A percentile compares a stretch with the other conserved stretches of the same genome.
These are phyloP conservation scores for Prunella strophiata DNA, from an alignment of 2,797 vertebrate species.

Conservation along the genomic window DNA sequence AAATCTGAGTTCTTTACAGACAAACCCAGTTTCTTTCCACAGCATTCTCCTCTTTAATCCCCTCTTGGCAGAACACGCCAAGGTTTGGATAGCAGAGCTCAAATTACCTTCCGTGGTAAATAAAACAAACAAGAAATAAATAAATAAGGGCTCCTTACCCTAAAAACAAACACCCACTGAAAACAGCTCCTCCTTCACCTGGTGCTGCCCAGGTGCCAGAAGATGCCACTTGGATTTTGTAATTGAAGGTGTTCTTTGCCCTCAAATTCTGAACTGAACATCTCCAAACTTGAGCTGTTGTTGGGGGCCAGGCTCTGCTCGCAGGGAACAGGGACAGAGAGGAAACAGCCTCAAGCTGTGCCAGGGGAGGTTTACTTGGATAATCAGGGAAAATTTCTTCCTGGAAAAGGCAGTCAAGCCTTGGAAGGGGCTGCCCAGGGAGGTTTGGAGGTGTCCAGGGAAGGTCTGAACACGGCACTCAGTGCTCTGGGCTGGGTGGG, in stretches of 20 bases:
- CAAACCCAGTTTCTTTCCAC: constrained; percentile 71
- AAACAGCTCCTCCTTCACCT: constrained; percentile 16
- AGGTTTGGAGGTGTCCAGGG: too few species aligned
- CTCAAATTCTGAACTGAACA: not conserved
- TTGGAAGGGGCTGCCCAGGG: too few species aligned
- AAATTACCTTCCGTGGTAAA: constrained; percentile 76
- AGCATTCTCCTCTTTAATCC: constrained; percentile 74
- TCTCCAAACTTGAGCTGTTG: not conserved
- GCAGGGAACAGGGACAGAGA: not conserved
- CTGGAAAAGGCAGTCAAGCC: too few species aligned
- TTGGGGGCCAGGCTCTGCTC: not conserved
- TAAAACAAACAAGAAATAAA: constrained; percentile 72
- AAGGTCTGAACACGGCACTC: too few species aligned
- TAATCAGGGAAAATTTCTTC: too few species aligned
- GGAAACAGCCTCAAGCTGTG: not conserved
- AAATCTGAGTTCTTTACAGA: constrained; percentile 60
- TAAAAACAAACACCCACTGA: constrained; percentile 74
- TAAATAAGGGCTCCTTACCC: constrained; percentile 68
- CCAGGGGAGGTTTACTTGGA: too few species aligned
- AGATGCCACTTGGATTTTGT: constrained; percentile 23
- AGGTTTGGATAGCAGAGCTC: constrained; percentile 71
- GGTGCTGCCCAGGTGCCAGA: constrained; percentile 18
- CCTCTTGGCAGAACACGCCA: constrained; percentile 76
- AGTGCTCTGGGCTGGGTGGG: too few species aligned
- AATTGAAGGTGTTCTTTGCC: not conserved